Percentiles rank a stretch among this genome's conserved stretches.
Conservation (phyloP, 1,140 invertebrate species). For the Myzus persicae region DNA sequence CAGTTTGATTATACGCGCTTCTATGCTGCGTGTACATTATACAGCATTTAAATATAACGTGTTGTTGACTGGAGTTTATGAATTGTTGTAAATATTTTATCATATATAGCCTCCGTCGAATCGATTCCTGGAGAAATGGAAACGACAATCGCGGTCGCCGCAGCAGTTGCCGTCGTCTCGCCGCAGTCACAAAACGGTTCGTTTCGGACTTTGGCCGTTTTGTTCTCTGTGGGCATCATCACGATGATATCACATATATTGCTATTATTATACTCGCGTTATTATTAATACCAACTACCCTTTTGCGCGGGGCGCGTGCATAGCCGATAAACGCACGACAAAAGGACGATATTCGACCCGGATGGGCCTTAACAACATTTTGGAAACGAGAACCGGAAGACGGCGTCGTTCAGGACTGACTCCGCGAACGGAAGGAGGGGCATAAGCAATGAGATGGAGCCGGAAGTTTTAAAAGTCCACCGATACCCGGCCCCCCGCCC, state of each 20-base stretch:
- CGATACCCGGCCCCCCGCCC: not conserved
- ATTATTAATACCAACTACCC: not conserved
- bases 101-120: not conserved
- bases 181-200: not conserved
- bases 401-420: slow-evolving; percentile 8
- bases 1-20: not conserved
- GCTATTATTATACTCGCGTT: not conserved
- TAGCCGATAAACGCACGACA: slow-evolving; percentile 48
- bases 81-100: not conserved
- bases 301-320: not conserved
- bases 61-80: not conserved
- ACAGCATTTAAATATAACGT: not conserved
- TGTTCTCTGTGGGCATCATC: not conserved
- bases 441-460: slow-evolving; percentile 32
- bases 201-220: not conserved
- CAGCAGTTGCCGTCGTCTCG: not conserved
- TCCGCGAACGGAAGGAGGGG: slow-evolving; percentile 34
- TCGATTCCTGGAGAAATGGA: not conserved
- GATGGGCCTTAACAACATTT: slow-evolving; percentile 46
- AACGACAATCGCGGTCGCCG: not conserved
- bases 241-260: not conserved
- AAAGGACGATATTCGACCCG: slow-evolving; percentile 43
- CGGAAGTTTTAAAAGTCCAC: slow-evolving; percentile 53
- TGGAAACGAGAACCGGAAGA: slow-evolving; percentile 54
- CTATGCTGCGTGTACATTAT: not conserved